Percentiles rank a stretch among this genome's conserved stretches.
These are phyloP conservation scores for Homarus americanus DNA, from an alignment of 1,140 invertebrate species.

Conservation along the genomic window DNA sequence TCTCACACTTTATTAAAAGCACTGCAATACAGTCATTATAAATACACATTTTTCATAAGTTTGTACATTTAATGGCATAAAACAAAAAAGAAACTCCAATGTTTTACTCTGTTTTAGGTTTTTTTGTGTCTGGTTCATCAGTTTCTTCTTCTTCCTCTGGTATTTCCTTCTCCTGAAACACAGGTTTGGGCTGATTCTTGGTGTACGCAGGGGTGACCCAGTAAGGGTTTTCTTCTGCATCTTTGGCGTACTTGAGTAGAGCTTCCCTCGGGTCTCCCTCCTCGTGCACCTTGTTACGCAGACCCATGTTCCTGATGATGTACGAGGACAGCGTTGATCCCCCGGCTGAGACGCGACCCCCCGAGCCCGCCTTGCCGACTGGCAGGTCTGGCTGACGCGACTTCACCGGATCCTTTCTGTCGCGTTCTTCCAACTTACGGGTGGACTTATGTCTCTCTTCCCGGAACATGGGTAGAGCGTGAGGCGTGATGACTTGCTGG, in stretches of 20 bases:
- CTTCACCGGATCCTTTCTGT: conserved; percentile 93
- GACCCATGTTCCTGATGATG: conserved; percentile 95
- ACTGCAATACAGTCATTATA: not conserved
- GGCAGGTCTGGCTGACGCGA: conserved; percentile 96
- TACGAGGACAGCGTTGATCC: conserved; percentile 98
- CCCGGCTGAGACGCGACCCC: conserved; percentile 95
- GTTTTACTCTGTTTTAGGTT: conserved; percentile 76
- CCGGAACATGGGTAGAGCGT: conserved; percentile 96
- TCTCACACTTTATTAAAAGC: too few relatives aligned
- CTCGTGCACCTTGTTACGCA: conserved; percentile 95
- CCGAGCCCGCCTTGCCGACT: conserved; percentile 91
- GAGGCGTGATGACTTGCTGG: conserved; percentile 98
- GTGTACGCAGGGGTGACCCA: conserved; percentile 96
- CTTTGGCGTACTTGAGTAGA: conserved; percentile 97
- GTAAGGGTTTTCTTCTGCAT: conserved; percentile 97
- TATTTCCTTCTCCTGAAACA: conserved; percentile 82
- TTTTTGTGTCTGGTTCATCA: conserved; percentile 79
- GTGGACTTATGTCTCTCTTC: conserved; percentile 94
- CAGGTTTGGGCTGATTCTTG: conserved; percentile 89
- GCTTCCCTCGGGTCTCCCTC: conserved; percentile 98
- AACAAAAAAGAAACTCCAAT: not conserved
- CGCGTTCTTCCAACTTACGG: conserved; percentile 94
- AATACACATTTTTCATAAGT: not conserved
- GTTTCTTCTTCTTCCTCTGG: conserved; percentile 75
- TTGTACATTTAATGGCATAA: not conserved